A percentile compares a stretch with the other conserved stretches of the same genome.
These are phyloP conservation scores for Gymnopithys bicolor DNA, from an alignment of 2,797 vertebrate species.

Conservation along the genomic window DNA sequence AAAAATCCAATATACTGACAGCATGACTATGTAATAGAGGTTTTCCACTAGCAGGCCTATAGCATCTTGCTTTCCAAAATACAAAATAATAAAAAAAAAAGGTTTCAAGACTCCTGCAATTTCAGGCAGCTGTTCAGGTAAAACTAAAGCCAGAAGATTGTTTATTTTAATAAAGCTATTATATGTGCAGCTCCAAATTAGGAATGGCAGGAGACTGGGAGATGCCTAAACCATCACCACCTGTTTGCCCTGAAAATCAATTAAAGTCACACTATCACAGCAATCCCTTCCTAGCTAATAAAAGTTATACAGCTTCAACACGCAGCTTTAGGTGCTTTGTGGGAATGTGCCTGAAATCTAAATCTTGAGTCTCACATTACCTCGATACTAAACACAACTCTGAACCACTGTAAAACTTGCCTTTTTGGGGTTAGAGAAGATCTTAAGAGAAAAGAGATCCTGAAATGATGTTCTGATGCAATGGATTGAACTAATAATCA, in stretches of 20 bases:
- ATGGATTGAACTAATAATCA: slow-evolving; percentile 29
- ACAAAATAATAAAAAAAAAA: not conserved
- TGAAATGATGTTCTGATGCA: not conserved
- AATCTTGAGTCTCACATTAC: slow-evolving; percentile 48
- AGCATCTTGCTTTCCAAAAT: slow-evolving; percentile 10
- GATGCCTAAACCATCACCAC: slow-evolving; percentile 72
- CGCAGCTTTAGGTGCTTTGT: slow-evolving; percentile 25
- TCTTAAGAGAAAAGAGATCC: not conserved
- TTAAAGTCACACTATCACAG: slow-evolving; percentile 75
- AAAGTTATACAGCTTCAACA: slow-evolving; percentile 66
- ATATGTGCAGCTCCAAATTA: slow-evolving; percentile 60
- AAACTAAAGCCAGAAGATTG: slow-evolving; percentile 63
- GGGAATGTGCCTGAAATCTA: slow-evolving; percentile 61
- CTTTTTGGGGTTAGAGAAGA: slow-evolving; percentile 3
- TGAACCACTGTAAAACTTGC: slow-evolving; percentile 24
- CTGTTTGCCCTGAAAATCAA: slow-evolving; percentile 78
- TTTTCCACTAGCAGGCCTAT: slow-evolving; percentile 1
- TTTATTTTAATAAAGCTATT: slow-evolving; percentile 78
- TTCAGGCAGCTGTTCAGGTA: slow-evolving; percentile 74
- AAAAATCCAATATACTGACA: not conserved
- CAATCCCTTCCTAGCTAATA: slow-evolving; percentile 63
- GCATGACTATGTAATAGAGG: not conserved
- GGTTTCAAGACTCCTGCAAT: slow-evolving; percentile 4
- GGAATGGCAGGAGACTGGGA: slow-evolving; percentile 66
- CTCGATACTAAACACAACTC: not conserved